phyloP scores from a whole-genome alignment of 2,113 vertebrate genomes.

The Chlorocebus sabaeus region DNA sequence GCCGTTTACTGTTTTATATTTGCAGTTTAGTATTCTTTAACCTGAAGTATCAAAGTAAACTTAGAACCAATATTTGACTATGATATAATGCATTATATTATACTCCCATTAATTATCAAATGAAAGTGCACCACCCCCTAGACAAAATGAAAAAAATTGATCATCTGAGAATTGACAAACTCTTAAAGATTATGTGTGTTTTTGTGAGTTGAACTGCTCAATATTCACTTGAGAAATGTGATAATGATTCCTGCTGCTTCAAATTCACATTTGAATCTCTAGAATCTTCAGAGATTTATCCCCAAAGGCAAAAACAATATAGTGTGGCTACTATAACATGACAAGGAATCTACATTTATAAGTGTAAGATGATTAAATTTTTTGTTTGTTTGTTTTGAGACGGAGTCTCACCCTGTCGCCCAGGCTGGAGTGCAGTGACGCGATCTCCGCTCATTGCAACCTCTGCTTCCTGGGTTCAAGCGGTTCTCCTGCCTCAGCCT shows the following conservation, averaged over 20 bases:
- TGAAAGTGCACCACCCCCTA: neutral
- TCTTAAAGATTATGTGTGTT: neutral
- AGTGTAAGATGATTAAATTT: neutral
- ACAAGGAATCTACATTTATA: neutral
- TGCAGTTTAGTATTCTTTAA: neutral
- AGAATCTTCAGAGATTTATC: neutral
- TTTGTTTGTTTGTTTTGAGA: too few species aligned
- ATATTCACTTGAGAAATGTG: neutral
- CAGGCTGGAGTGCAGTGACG: too few species aligned
- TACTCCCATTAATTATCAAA: neutral
- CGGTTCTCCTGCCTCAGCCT: too few species aligned
- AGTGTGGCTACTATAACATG: neutral
- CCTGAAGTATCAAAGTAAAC: neutral
- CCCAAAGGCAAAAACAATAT: neutral
- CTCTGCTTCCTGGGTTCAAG: too few species aligned
- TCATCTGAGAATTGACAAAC: neutral
- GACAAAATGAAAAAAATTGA: neutral
- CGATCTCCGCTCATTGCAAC: too few species aligned
- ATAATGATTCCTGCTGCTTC: conserved; percentile 7
- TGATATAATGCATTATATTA: neutral
- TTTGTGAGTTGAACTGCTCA: neutral
- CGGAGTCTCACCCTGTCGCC: too few species aligned
- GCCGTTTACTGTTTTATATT: neutral
- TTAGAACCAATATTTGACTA: neutral
- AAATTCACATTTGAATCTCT: conserved; percentile 21